Base-by-base conservation (phyloP, 2,113 vertebrate genomes). In the Oncorhynchus tshawytscha region DNA sequence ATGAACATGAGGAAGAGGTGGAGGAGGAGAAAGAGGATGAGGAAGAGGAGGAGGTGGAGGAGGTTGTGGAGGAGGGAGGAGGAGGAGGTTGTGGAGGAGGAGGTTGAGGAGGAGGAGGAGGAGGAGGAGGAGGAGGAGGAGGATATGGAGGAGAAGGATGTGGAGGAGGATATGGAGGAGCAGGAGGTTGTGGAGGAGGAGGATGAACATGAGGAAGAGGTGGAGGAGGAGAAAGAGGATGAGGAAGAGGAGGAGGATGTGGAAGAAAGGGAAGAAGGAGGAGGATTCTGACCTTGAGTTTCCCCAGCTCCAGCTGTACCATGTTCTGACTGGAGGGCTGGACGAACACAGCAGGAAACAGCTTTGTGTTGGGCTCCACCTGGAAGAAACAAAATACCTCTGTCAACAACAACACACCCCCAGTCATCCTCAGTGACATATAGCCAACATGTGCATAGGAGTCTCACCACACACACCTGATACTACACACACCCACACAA, bases 281-380 rank as follows among this genome's bases (percentile, higher is more conserved):
- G 9, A 39, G 62, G 45, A 9, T 1, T 68, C 85, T 82, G 68
- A 96, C 97, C 96, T 97, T 99, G 73, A 96, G 94, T 89, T 99
- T 99, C 39, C 97, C 97, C 79, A 99, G 48, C 80, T 99, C 97
- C 70, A 99, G 93, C 88, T 99, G 97, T 67, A 95, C 48, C 86
- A 99, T 91, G 2, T 96, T 97, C 84, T 98, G 97, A 81, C 91
- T 94, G 62, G 91, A 92, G 11, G 97, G 97, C 76, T 95, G 91
- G 51, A 92, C 89, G 1, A 98, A 96, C 49, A 96, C 94, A 0
- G 97, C 97, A 4, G 96, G 97, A 81, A 98, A 98, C 57, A 99
- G 92, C 76, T 98, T 98, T 5, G 97, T 97, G 92, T 97, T 98
- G 72, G 97, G 97, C 78, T 97, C 97, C 93, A 98, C 97, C 97